These are phyloP conservation scores for Eucera pruinosa DNA, from an alignment of 2,888 invertebrate species.

Conservation along the genomic window DNA sequence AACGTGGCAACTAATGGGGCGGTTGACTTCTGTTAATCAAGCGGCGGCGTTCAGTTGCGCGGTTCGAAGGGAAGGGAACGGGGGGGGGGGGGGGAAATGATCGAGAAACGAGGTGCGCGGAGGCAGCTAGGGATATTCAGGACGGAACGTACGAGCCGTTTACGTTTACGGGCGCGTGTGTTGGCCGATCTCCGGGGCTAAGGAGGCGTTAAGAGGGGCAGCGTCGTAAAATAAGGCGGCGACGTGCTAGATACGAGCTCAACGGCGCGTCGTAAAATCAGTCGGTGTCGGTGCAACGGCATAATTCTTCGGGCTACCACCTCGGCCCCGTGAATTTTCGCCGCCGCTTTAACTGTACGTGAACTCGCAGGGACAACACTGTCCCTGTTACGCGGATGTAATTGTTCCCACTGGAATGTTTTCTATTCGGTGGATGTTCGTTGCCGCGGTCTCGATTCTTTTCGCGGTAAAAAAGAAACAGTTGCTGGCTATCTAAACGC, in stretches of 20 bases:
- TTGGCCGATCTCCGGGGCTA: slow-evolving; percentile 59
- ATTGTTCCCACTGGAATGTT: slow-evolving; percentile 66
- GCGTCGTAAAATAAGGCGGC: slow-evolving; percentile 71
- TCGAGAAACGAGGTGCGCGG: too few relatives aligned
- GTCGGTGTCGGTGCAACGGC: slow-evolving; percentile 70
- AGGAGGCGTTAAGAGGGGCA: slow-evolving; percentile 74
- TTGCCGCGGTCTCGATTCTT: slow-evolving; percentile 6
- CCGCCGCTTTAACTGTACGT: slow-evolving; percentile 54
- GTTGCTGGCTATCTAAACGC: slow-evolving; percentile 14
- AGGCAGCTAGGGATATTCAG: too few relatives aligned
- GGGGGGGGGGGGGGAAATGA: too few relatives aligned
- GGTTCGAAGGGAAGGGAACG: not conserved
- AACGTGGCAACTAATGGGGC: slow-evolving; percentile 42
- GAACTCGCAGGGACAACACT: slow-evolving; percentile 11
- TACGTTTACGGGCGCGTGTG: slow-evolving; percentile 53
- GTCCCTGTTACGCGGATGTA: slow-evolving; percentile 47
- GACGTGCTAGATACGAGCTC: slow-evolving; percentile 71
- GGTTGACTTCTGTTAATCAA: slow-evolving; percentile 49
- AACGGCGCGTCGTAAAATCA: slow-evolving; percentile 71
- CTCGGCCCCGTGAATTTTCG: slow-evolving; percentile 62
- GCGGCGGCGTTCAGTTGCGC: slow-evolving; percentile 10
- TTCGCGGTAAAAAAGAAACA: too few relatives aligned
- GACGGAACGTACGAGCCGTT: slow-evolving; percentile 32
- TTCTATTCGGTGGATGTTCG: slow-evolving; percentile 8
- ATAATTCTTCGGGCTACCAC: slow-evolving; percentile 67